Conservation (phyloP, 2,888 invertebrate species). For the Exephanes ischioxanthus region DNA sequence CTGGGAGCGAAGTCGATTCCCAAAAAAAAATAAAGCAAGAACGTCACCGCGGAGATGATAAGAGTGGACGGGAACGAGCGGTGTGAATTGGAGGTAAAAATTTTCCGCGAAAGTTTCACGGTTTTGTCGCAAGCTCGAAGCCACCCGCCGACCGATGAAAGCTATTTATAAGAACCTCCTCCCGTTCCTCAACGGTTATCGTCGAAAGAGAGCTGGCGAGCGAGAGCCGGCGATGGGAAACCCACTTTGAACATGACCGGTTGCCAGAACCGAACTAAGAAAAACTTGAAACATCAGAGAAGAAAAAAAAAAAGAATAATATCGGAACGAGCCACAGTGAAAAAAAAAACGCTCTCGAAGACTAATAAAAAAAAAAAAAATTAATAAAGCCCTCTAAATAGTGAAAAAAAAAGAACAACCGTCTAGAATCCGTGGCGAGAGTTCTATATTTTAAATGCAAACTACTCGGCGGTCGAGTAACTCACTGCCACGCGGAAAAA, state of each 20-base stretch:
- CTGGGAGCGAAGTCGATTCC: constrained; percentile 9
- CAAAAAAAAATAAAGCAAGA: constrained; percentile 23
- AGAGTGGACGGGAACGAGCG: constrained; percentile 2
- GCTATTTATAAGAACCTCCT: constrained; percentile 60
- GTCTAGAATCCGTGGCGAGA: constrained; percentile 29
- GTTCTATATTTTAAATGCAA: constrained; percentile 57
- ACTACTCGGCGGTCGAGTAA: constrained; percentile 42
- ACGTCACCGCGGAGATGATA: background rate
- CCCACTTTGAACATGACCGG: background rate
- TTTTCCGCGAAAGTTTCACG: constrained; percentile 66
- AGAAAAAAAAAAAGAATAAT: constrained; percentile 24
- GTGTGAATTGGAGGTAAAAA: constrained; percentile 59
- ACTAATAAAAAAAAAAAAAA: constrained; percentile 54
- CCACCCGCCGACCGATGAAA: constrained; percentile 49
- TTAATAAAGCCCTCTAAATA: constrained; percentile 68
- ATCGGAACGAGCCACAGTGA: constrained; percentile 23
- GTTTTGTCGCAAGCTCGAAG: constrained; percentile 51
- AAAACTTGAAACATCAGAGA: constrained; percentile 43
- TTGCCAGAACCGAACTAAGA: constrained; percentile 10
- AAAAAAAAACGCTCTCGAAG: constrained; percentile 23
- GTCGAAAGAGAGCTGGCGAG: constrained; percentile 27
- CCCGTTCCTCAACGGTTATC: constrained; percentile 43
- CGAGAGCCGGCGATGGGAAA: constrained; percentile 23
- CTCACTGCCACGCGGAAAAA: constrained; percentile 42
- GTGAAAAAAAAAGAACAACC: constrained; percentile 52